Evolutionary conservation across 2,113 vertebrate genomes (phyloP).

Genomic region (Thinocorus orbignyianus): DNA sequence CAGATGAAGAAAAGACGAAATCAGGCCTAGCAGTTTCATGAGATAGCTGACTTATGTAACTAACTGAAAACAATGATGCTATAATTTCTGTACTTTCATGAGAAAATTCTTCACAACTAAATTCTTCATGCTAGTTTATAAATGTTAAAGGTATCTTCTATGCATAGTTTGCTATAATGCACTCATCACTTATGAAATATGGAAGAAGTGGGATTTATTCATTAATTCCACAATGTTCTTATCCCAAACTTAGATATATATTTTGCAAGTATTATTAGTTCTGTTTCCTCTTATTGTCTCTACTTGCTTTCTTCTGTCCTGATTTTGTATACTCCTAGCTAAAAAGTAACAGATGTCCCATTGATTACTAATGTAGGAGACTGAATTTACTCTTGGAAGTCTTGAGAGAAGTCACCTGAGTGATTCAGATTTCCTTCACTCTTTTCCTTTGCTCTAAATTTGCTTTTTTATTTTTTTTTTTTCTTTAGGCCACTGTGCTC

Average conservation of each 20-base stretch:
- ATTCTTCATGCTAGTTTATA: background rate
- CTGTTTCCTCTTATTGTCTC: background rate
- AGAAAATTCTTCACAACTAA: background rate
- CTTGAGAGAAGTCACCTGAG: background rate
- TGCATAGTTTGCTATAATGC: background rate
- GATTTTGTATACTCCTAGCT: background rate
- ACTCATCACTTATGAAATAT: background rate
- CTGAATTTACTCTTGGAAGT: background rate
- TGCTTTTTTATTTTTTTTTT: background rate
- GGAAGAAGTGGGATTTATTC: background rate
- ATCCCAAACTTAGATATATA: background rate
- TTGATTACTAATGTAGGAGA: background rate
- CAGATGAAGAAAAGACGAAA: background rate
- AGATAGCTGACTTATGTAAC: background rate
- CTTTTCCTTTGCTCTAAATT: background rate
- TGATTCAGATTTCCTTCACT: background rate
- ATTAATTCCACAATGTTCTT: background rate
- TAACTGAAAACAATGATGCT: background rate
- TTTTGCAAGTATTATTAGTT: background rate
- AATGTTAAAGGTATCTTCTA: background rate
- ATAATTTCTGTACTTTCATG: background rate
- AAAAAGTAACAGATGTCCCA: background rate
- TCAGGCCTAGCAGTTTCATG: background rate
- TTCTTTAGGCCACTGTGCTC: rapidly evolving
- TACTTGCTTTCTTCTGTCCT: background rate